Evolutionary conservation across 2,797 vertebrate genomes (phyloP), one percentile per base, ranked within the genome.

Genomic region (Emys orbicularis): DNA sequence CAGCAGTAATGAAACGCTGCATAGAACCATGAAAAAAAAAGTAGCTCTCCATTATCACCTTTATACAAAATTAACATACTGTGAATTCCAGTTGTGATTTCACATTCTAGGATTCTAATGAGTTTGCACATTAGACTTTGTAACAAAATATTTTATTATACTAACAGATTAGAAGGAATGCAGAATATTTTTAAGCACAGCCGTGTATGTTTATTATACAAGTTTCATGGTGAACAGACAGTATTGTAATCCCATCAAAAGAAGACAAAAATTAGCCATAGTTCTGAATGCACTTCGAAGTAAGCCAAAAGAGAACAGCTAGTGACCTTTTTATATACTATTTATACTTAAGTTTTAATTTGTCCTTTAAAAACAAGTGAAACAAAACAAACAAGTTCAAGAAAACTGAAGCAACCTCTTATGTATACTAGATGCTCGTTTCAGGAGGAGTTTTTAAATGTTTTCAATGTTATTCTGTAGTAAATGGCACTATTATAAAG

Each of bases 391-490:
- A 98, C 97, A 98, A 97, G 98, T 99, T 99, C 98, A 98, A 99
- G 98, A 98, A 98, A 99, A 99, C 99, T 98, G 98, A 98, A 98
- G 98, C 98, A 99, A 99, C 99, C 99, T 99, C 99, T 99, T 99
- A 98, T 98, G 98, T 99, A 99, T 98, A 99, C 98, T 99, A 99
- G 98, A 99, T 97, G 98, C 99, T 99, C 98, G 98, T 98, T 98
- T 99, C 99, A 99, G 99, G 99, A 99, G 98, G 98, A 99, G 98
- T 99, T 99, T 99, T 98, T 99, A 98, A 99, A 99, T 99, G 99
- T 99, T 99, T 99, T 99, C 99, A 99, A 99, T 99, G 99, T 99
- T 99, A 98, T 96, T 99, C 98, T 98, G 99, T 99, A 99, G 99
- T 99, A 99, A 99, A 99, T 99, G 99, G 99, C 99, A 99, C 99